Evolutionary conservation across 2,797 vertebrate genomes (phyloP).

Genomic region (Thunnus albacares): DNA sequence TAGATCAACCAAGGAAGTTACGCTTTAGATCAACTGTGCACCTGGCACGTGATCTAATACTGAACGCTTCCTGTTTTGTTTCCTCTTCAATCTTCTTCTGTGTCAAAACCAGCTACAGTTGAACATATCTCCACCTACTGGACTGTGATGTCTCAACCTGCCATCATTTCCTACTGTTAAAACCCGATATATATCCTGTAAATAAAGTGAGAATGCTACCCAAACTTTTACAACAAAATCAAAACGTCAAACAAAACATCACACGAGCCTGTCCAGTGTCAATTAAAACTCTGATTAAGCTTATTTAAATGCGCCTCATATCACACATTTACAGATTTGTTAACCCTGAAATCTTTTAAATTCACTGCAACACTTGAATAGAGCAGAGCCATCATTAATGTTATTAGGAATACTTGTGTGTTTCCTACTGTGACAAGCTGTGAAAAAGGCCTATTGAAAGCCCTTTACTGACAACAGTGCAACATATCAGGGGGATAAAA

Average conservation of each 20-base stretch:
- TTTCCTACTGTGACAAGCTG: neutral
- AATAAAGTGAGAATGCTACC: neutral
- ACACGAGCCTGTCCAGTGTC: neutral
- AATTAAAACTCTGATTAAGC: too few species aligned
- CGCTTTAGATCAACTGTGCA: neutral
- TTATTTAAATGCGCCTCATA: too few species aligned
- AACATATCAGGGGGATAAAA: too few species aligned
- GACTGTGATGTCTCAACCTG: neutral
- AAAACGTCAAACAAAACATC: neutral
- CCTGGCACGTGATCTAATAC: too few species aligned
- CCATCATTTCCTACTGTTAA: too few species aligned
- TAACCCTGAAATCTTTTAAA: too few species aligned
- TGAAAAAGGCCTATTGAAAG: neutral
- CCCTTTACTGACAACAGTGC: too few species aligned
- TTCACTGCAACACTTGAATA: too few species aligned
- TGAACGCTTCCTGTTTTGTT: constrained; percentile 20
- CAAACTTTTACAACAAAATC: neutral
- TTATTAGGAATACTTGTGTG: neutral
- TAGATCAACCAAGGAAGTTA: too few species aligned
- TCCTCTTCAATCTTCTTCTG: constrained; percentile 7
- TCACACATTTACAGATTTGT: too few species aligned
- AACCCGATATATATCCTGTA: neutral
- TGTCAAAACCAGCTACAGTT: neutral
- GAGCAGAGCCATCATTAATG: too few species aligned
- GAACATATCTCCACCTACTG: constrained; percentile 46